phyloP scores from a whole-genome alignment of 2,888 invertebrate species.

The Thelaira solivaga region DNA sequence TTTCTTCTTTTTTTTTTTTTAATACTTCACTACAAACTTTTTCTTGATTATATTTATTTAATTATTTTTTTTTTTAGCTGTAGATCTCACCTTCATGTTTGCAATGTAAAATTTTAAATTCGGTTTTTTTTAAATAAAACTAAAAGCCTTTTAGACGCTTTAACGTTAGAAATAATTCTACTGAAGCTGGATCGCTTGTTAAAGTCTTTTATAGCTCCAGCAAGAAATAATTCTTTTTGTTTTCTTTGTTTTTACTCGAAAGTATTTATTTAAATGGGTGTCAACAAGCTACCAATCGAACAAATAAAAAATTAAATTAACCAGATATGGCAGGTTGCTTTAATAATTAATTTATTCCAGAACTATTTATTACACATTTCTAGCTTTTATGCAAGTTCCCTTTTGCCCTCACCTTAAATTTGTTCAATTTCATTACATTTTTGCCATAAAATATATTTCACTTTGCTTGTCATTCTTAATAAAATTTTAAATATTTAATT shows the following conservation, averaged over 20 bases:
- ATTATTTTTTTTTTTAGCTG: not conserved
- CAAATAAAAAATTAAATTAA: not conserved
- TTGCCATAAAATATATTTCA: not conserved
- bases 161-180: constrained; percentile 74
- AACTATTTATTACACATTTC: constrained; percentile 34
- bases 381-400: too few relatives aligned
- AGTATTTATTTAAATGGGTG: not conserved
- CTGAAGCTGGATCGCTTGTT: constrained; percentile 65
- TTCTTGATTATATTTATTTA: too few relatives aligned
- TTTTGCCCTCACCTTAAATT: not conserved
- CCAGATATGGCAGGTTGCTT: constrained; percentile 9
- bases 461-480: not conserved
- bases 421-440: constrained; percentile 13
- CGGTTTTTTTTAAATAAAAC: constrained; percentile 46
- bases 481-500: constrained; percentile 12
- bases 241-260: not conserved
- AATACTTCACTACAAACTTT: too few relatives aligned
- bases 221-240: constrained; percentile 3
- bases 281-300: not conserved
- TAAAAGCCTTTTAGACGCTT: constrained; percentile 66
- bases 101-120: constrained; percentile 51
- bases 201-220: constrained; percentile 69
- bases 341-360: constrained; percentile 39
- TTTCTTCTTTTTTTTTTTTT: too few relatives aligned
- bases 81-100: constrained; percentile 74